Conservation (phyloP, 2,888 invertebrate species). For the Melieria omissa region DNA sequence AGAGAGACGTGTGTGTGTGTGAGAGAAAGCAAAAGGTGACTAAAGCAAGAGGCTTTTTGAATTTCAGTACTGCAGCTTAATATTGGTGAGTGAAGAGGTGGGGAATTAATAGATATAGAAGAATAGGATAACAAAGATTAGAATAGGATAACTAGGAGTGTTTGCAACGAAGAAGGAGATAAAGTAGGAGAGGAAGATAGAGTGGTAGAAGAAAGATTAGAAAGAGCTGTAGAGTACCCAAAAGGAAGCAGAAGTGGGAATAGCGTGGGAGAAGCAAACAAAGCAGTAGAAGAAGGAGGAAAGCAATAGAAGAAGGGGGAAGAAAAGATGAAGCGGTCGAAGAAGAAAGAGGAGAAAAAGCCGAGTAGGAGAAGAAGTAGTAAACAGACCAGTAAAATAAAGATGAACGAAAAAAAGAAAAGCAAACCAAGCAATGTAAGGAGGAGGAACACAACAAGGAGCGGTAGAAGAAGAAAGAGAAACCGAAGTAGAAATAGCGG, state of each 20-base stretch:
- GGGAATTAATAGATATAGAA: no score
- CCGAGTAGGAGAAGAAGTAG: not conserved
- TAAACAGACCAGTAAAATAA: not conserved
- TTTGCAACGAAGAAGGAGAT: not conserved
- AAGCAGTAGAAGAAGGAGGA: no score
- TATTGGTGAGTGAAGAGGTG: no score
- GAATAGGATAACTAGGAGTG: no score
- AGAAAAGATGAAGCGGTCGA: constrained; percentile 3
- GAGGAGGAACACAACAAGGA: not conserved
- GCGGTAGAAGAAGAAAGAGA: not conserved
- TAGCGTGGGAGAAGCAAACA: no score
- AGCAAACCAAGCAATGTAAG: not conserved
- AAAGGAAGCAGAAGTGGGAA: no score
- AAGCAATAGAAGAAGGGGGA: not conserved
- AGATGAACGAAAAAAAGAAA: not conserved
- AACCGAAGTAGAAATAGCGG: not conserved
- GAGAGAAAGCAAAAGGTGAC: no score
- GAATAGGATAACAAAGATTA: no score
- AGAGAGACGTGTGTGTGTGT: no score
- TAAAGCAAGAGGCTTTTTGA: no score
- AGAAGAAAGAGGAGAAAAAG: not conserved
- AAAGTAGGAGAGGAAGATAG: not conserved
- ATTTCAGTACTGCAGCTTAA: no score
- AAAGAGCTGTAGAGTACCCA: not conserved
- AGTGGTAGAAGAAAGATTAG: not conserved